Evolutionary conservation across 2,113 vertebrate species (phyloP).

Genomic region (Thermophis baileyi): DNA sequence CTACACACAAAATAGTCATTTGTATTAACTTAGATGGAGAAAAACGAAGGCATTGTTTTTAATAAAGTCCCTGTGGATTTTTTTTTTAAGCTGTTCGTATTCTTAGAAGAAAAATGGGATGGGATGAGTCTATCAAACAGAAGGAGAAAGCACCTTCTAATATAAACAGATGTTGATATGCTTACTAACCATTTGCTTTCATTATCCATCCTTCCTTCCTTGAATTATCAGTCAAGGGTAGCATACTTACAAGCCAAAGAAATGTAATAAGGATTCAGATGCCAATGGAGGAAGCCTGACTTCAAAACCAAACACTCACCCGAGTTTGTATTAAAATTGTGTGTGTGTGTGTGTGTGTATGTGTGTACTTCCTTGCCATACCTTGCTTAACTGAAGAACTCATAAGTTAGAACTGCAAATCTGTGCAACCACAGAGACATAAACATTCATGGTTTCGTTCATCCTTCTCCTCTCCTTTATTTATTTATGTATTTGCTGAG

Average conservation of each 20-base stretch:
- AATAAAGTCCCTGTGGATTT: background rate
- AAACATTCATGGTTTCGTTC: conserved; percentile 39
- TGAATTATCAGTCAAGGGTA: background rate
- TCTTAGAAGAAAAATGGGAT: background rate
- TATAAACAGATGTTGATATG: background rate
- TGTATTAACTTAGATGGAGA: background rate
- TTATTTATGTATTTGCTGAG: conserved; percentile 28
- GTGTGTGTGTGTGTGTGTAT: too few relatives aligned
- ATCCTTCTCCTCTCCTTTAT: background rate
- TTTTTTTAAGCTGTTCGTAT: background rate
- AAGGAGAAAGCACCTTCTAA: background rate
- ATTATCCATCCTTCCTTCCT: background rate
- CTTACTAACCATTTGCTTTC: background rate
- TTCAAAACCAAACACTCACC: background rate
- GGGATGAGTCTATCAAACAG: background rate
- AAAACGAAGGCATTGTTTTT: background rate
- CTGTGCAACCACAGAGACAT: background rate
- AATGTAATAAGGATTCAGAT: background rate
- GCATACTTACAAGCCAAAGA: background rate
- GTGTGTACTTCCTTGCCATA: background rate
- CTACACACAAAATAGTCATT: background rate
- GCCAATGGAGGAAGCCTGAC: too few relatives aligned
- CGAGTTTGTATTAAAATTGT: background rate
- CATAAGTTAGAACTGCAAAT: conserved; percentile 1
- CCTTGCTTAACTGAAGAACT: background rate